These are phyloP conservation scores for Ambastaia sidthimunki DNA, from an alignment of 2,797 vertebrate genomes.

Conservation along the genomic window DNA sequence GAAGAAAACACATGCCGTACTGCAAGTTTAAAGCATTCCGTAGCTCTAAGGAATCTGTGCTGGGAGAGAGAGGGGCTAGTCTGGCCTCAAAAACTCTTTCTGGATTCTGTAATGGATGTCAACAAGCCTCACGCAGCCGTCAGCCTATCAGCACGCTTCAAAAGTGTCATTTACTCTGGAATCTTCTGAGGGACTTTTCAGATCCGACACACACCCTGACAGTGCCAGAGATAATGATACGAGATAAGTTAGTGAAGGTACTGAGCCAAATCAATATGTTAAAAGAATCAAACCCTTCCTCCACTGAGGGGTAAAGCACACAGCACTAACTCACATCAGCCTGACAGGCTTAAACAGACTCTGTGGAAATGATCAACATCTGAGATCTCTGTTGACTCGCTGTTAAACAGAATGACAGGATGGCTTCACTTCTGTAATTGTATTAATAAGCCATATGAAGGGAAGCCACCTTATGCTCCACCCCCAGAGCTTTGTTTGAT, in stretches of 20 bases:
- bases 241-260: constrained; percentile 41
- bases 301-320: constrained; percentile 19
- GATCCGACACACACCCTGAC: constrained; percentile 48
- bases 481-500: constrained; percentile 50
- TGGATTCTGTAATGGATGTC: constrained; percentile 27
- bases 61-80: constrained; percentile 6
- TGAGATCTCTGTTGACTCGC: constrained; percentile 11
- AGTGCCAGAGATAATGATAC: constrained; percentile 50
- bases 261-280: constrained; percentile 39
- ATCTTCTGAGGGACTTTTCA: constrained; percentile 45
- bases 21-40: background rate
- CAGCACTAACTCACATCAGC: constrained; percentile 16
- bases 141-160: constrained; percentile 35
- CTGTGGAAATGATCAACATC: constrained; percentile 39
- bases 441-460: background rate
- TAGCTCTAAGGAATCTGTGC: background rate
- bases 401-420: constrained; percentile 15
- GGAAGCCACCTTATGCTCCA: background rate
- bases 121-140: constrained; percentile 32
- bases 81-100: constrained; percentile 23
- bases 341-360: constrained; percentile 19
- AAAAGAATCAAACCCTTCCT: constrained; percentile 30
- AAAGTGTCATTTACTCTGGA: constrained; percentile 43
- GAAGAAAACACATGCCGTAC: constrained; percentile 15
- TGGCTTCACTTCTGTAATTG: background rate